Conservation (phyloP, 53 echinoderm and acorn worm genomes). For the Holothuria scabra region DNA sequence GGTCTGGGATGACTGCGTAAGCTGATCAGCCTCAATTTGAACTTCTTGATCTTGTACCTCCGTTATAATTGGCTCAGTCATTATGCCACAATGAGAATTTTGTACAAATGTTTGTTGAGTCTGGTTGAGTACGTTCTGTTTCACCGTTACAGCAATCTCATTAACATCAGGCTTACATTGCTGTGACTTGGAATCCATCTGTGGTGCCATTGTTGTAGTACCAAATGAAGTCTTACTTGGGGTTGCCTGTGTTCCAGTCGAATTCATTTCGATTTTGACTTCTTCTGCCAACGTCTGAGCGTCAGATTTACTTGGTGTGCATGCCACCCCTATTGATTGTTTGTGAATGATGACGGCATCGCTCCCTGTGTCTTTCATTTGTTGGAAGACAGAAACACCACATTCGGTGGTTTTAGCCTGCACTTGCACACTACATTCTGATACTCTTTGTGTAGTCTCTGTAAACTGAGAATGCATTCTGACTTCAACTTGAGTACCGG, state of each 20-base stretch:
- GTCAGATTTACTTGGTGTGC: background rate
- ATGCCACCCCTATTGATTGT: conserved; percentile 1
- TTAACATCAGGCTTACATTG: conserved; percentile 23
- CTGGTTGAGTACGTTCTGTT: background rate
- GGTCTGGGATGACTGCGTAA: conserved; percentile 17
- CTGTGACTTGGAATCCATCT: background rate
- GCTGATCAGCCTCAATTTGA: background rate
- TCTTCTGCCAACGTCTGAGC: background rate
- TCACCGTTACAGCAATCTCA: background rate
- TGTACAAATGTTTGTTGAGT: conserved; percentile 1
- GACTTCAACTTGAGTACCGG: conserved; percentile 7
- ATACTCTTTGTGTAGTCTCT: background rate
- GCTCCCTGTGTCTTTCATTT: background rate
- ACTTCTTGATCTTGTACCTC: background rate
- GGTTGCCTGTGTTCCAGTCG: background rate
- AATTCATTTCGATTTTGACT: background rate
- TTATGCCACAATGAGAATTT: background rate
- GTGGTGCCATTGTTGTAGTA: background rate
- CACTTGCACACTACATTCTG: conserved; percentile 15
- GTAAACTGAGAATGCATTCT: background rate
- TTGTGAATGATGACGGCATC: conserved; percentile 8
- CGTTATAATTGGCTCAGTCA: background rate
- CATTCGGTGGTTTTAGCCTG: background rate
- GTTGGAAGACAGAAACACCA: background rate
- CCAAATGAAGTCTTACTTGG: background rate